A percentile compares a stretch with the other conserved stretches of the same genome.
Evolutionary conservation across 2,113 vertebrate species (phyloP).

Genomic region (Chascanopsetta lugubris): DNA sequence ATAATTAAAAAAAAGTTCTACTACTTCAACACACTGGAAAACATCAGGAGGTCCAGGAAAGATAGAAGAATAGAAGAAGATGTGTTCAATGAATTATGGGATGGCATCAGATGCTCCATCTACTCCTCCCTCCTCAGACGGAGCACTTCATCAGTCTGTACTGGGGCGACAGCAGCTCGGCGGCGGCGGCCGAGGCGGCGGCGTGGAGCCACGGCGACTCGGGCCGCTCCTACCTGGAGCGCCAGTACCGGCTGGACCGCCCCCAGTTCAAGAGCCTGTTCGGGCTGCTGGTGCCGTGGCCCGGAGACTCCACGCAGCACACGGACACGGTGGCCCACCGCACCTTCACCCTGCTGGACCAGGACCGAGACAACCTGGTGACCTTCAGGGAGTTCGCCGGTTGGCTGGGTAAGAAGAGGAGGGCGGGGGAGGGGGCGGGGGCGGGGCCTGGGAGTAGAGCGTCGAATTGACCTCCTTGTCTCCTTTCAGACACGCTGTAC

Average conservation of each 20-base stretch:
- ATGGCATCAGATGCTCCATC: no score
- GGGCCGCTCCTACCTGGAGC: constrained; percentile 83
- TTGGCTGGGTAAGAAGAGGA: constrained; percentile 83
- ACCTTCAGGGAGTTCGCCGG: constrained; percentile 87
- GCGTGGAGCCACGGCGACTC: constrained; percentile 79
- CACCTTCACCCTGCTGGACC: constrained; percentile 90
- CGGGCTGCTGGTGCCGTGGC: constrained; percentile 87
- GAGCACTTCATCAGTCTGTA: constrained; percentile 92
- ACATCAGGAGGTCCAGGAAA: no score
- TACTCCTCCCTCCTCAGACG: constrained; percentile 74
- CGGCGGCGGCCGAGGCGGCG: constrained; percentile 50
- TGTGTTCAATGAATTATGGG: no score
- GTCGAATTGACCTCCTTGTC: neutral
- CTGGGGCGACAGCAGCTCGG: constrained; percentile 81
- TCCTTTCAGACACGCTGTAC: constrained; percentile 87
- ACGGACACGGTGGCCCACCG: constrained; percentile 84
- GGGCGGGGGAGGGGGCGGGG: no score
- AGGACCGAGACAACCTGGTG: constrained; percentile 83
- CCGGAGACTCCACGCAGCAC: constrained; percentile 83
- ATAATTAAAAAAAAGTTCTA: no score
- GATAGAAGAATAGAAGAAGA: no score
- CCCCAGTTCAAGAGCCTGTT: constrained; percentile 89
- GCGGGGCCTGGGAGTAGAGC: neutral
- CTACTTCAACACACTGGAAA: no score
- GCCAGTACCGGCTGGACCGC: constrained; percentile 90